phyloP scores from a whole-genome alignment of 2,797 vertebrate genomes.

The Cygnus olor region DNA sequence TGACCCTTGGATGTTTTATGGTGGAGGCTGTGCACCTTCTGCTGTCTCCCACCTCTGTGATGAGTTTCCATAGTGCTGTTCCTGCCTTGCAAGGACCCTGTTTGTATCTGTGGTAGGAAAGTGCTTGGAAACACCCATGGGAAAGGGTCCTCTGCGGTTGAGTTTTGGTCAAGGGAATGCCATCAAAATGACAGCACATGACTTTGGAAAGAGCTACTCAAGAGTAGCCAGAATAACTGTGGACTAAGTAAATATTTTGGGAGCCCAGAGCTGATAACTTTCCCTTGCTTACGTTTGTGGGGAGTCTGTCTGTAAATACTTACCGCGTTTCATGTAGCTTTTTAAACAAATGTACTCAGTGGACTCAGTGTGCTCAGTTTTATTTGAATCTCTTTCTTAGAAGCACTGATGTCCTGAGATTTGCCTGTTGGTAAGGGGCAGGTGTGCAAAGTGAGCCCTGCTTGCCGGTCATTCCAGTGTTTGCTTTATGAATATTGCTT shows the following conservation, averaged over 20 bases:
- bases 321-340: neutral
- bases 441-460: neutral
- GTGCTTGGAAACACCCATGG: neutral
- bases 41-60: neutral
- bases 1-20: neutral
- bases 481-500: conserved; percentile 1
- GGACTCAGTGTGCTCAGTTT: neutral
- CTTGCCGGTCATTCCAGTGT: neutral
- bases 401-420: neutral
- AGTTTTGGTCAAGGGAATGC: neutral
- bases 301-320: neutral
- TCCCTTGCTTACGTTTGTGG: neutral
- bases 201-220: neutral
- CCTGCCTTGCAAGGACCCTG: neutral
- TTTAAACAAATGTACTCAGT: neutral
- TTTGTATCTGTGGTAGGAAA: neutral
- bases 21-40: neutral
- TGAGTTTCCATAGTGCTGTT: neutral
- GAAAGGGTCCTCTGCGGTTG: neutral
- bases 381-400: conserved; percentile 15
- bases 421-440: neutral
- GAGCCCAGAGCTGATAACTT: conserved; percentile 10
- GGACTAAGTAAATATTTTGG: conserved; percentile 34
- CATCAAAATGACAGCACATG: neutral
- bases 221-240: neutral